Evolutionary conservation across 2,797 vertebrate genomes (phyloP).

Genomic region (Pseudotriccus pelzelni): DNA sequence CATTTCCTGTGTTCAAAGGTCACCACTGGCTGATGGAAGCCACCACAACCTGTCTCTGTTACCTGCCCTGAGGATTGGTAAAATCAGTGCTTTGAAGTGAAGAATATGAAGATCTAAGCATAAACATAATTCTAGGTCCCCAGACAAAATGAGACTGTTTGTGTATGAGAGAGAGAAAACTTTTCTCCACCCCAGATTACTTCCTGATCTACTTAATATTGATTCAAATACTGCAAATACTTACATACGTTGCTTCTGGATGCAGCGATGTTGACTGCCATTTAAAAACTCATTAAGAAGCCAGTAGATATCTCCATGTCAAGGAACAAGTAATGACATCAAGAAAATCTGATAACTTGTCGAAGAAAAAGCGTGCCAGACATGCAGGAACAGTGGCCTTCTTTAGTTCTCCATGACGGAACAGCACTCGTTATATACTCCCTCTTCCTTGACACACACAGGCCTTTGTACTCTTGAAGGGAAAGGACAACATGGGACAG

Average conservation of each 20-base stretch:
- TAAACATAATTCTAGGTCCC: not conserved
- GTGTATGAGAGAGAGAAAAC: not conserved
- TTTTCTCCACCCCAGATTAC: not conserved
- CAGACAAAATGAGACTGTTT: not conserved
- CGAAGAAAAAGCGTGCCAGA: not conserved
- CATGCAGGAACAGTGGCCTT: not conserved
- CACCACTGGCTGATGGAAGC: not conserved
- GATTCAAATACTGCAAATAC: not conserved
- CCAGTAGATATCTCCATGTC: not conserved
- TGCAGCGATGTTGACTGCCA: not conserved
- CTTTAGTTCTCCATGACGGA: not conserved
- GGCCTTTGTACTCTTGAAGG: not conserved
- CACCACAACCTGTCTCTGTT: not conserved
- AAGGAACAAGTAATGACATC: not conserved
- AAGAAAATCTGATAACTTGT: not conserved
- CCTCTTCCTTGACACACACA: not conserved
- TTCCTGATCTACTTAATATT: not conserved
- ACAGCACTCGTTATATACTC: not conserved
- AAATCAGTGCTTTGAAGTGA: not conserved
- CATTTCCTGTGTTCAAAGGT: not conserved
- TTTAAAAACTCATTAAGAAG: slow-evolving; percentile 9
- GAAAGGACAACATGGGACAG: not conserved
- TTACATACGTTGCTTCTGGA: not conserved
- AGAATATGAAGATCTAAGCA: not conserved
- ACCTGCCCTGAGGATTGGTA: not conserved